These are phyloP conservation scores for Aurelia coerulea DNA, from an alignment of 30 jellyfish, hydroid and myxozoan genomes.

Conservation along the genomic window DNA sequence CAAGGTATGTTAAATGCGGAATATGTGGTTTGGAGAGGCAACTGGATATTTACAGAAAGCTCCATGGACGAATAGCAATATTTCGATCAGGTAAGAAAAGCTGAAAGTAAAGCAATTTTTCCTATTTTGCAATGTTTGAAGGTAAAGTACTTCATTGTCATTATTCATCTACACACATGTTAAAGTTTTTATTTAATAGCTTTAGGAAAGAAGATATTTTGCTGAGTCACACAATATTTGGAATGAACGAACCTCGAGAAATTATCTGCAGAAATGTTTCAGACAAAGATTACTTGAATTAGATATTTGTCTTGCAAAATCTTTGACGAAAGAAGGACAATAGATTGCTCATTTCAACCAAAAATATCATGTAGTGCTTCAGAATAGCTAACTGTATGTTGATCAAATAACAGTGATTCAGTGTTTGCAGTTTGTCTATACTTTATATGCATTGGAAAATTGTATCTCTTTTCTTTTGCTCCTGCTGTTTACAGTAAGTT, in stretches of 20 bases:
- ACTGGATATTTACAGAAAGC: constrained; percentile 20
- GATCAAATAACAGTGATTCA: constrained; percentile 20
- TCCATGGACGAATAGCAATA: too few species aligned
- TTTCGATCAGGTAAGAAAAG: constrained; percentile 25
- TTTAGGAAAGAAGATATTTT: constrained; percentile 16
- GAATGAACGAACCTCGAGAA: constrained; percentile 10
- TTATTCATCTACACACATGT: constrained; percentile 17
- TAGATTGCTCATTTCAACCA: constrained; percentile 18
- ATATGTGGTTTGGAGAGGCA: constrained; percentile 20
- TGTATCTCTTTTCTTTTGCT: constrained; percentile 21
- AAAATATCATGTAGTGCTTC: constrained; percentile 8
- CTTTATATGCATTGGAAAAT: constrained; percentile 17
- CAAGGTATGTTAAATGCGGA: constrained; percentile 8
- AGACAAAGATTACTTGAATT: constrained; percentile 12
- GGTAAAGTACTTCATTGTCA: constrained; percentile 9
- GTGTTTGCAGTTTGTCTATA: constrained; percentile 29
- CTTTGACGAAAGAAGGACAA: constrained; percentile 4
- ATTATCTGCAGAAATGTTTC: constrained; percentile 3
- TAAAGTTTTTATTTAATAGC: constrained; percentile 7
- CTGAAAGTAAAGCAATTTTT: constrained; percentile 8
- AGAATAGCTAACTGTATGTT: constrained; percentile 26
- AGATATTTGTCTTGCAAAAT: constrained; percentile 16
- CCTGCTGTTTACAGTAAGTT: constrained; percentile 23
- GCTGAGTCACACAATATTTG: constrained; percentile 28
- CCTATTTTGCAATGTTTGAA: constrained; percentile 13